Base-by-base conservation (phyloP, 2,113 vertebrate genomes). In the Daubentonia madagascariensis region DNA sequence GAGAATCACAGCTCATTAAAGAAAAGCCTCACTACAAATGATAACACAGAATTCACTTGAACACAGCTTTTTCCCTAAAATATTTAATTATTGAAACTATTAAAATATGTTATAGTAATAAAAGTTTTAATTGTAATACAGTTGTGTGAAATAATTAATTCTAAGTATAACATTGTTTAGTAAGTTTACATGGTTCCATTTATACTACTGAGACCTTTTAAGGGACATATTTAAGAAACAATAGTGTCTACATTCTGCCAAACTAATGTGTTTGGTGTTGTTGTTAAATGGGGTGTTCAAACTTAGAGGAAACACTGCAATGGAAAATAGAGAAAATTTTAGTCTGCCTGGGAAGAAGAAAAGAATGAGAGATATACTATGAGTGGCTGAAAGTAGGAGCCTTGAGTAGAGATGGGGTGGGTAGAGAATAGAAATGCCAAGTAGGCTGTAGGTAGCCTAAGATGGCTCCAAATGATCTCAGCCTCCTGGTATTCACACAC, bases 141-240 rank as follows among this genome's bases (percentile, higher is more conserved):
- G 11, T 48, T 45, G 67, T 37, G 78, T 68, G 54, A 97, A 93
- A 87, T 88, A 94, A 85, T 95, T 87, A 97, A 86, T 65, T 59
- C 45, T 80, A 96, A 72, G 1, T 59, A 80, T 63, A 72, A 89
- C 14, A 78, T 75, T 67, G 70, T n/a, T n/a, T 86, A 63, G 11
- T 59, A 68, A 75, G 48, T 76, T 94, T 91, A 68, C 22, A 63
- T 85, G 23, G 22, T 94, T 85, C 37, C 6, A 65, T 48, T 76
- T 80, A 72, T 18, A 65, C 50, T 85, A 45, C 23, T 90, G 63
- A 93, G 59, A 59, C 32, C 35, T 32, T 81, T 80, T 23, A 40
- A 45, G 37, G 70, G 45, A 4, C 25, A 61, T 91, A 37, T 88
- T 95, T 85, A 94, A 95, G 57, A 95, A 93, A 94, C 3, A 84